These are phyloP conservation scores for Moxostoma hubbsi DNA, from an alignment of 2,797 vertebrate genomes.

Conservation along the genomic window DNA sequence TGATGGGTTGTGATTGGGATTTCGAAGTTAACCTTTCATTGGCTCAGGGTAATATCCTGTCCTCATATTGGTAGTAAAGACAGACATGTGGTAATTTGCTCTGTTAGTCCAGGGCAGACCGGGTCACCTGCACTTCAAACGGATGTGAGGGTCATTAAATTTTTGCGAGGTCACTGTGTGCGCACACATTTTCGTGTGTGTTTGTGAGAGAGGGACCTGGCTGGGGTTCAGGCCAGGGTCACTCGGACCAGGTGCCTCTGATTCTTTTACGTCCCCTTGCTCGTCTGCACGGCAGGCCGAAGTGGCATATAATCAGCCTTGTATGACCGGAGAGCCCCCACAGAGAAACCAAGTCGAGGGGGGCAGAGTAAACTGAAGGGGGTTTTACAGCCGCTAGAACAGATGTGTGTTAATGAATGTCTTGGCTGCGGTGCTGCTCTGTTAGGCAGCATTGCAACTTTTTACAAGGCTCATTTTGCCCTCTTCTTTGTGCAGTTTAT, in stretches of 20 bases:
- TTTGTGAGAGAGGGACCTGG: constrained; percentile 41
- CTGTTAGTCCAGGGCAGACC: constrained; percentile 41
- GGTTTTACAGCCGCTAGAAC: constrained; percentile 40
- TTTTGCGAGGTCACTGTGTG: constrained; percentile 59
- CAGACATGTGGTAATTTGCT: constrained; percentile 59
- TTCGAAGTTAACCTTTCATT: constrained; percentile 22
- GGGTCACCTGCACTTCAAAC: constrained; percentile 60
- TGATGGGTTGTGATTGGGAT: background rate
- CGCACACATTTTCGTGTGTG: constrained; percentile 39
- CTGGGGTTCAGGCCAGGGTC: constrained; percentile 62
- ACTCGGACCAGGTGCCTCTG: constrained; percentile 60
- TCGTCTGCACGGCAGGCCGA: constrained; percentile 32
- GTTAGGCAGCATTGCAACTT: constrained; percentile 27
- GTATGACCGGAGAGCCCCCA: constrained; percentile 27
- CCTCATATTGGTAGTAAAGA: constrained; percentile 51
- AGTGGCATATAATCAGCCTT: constrained; percentile 34
- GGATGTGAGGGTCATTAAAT: constrained; percentile 61
- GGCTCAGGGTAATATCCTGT: constrained; percentile 21
- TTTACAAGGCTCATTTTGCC: constrained; percentile 46
- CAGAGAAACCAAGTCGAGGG: constrained; percentile 21
- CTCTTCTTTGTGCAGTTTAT: constrained; percentile 42
- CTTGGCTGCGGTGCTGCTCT: constrained; percentile 29
- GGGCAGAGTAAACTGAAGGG: constrained; percentile 39
- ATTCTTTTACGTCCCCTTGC: constrained; percentile 50
- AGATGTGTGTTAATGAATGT: constrained; percentile 50